Percentiles rank a stretch among this genome's conserved stretches.
phyloP scores from a whole-genome alignment of 2,888 invertebrate species.

The Acronicta leporina region DNA sequence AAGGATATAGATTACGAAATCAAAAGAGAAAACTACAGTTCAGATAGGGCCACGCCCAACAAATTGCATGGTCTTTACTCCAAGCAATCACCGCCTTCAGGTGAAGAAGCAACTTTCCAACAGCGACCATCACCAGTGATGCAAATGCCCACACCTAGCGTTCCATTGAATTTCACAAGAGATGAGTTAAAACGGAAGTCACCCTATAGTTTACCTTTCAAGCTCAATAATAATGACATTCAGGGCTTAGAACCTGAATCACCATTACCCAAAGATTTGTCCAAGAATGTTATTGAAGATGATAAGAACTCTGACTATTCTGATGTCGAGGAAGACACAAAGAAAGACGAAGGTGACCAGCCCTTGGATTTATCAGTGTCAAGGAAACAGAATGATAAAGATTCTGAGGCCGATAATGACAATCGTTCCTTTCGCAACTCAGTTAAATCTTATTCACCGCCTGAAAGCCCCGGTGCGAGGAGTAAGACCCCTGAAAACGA shows the following conservation, averaged over 20 bases:
- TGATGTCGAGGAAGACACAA: conserved; percentile 75
- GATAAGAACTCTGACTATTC: conserved; percentile 78
- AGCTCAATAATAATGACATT: conserved; percentile 74
- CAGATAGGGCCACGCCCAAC: conserved; percentile 89
- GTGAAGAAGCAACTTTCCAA: conserved; percentile 90
- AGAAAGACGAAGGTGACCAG: conserved; percentile 89
- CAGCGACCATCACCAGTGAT: conserved; percentile 91
- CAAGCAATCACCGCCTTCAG: conserved; percentile 91
- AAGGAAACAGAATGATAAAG: conserved; percentile 85
- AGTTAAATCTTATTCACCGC: conserved; percentile 83
- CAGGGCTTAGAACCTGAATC: conserved; percentile 68
- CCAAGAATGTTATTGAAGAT: conserved; percentile 71
- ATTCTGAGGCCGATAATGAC: conserved; percentile 78
- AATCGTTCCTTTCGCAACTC: conserved; percentile 82
- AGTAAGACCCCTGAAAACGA: conserved; percentile 85
- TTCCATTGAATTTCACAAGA: conserved; percentile 73
- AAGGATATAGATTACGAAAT: conserved; percentile 76
- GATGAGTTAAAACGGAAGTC: conserved; percentile 79
- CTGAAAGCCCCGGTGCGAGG: conserved; percentile 79
- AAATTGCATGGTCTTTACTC: conserved; percentile 78
- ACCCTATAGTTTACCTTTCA: conserved; percentile 77
- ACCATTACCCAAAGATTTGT: conserved; percentile 78
- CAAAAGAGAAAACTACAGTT: conserved; percentile 70
- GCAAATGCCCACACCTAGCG: conserved; percentile 82
- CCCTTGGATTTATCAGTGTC: conserved; percentile 93